Conservation (phyloP, 1,140 invertebrate species). For the Nomia melanderi region DNA sequence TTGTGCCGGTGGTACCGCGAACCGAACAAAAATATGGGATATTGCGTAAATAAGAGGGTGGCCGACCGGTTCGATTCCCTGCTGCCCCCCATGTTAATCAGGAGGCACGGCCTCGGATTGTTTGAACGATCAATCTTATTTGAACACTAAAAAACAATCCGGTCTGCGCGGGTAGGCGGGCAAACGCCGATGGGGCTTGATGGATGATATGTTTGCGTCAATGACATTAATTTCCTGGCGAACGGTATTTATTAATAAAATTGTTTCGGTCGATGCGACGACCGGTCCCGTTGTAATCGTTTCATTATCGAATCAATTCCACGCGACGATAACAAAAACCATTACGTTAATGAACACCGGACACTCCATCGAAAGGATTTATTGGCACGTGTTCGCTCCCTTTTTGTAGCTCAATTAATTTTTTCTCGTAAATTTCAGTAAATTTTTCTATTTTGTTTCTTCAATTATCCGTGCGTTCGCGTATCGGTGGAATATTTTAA, state of each 20-base stretch:
- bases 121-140: conserved; percentile 31
- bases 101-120: conserved; percentile 9
- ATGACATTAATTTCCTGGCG: conserved; percentile 1
- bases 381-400: background rate
- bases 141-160: conserved; percentile 1
- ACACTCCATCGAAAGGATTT: background rate
- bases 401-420: background rate
- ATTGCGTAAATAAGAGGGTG: conserved; percentile 49
- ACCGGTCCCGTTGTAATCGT: background rate
- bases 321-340: background rate
- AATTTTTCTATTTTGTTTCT: no score
- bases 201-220: background rate
- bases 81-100: conserved; percentile 51
- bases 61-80: conserved; percentile 2
- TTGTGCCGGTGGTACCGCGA: conserved; percentile 36
- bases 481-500: no score
- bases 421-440: no score
- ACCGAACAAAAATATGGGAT: conserved; percentile 32
- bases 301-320: conserved; percentile 13
- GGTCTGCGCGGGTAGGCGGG: background rate
- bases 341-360: background rate
- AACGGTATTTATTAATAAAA: background rate
- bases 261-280: background rate
- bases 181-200: background rate
- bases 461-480: no score